These are phyloP conservation scores for Taenioides sp. DNA, from an alignment of 2,797 vertebrate genomes.

Conservation along the genomic window DNA sequence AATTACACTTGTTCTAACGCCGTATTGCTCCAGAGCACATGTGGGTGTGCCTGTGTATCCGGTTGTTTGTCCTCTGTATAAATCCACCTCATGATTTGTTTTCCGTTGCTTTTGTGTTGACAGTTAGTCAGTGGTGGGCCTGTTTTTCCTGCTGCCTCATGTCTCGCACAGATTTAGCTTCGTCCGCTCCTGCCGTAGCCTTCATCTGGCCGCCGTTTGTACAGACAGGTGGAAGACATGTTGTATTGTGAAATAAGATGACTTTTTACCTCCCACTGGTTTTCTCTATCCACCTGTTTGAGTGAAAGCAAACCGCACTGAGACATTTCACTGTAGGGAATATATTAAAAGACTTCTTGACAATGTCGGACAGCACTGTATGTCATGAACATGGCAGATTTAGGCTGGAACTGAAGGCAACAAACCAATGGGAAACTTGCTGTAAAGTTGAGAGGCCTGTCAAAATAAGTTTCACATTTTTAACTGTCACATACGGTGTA, in stretches of 20 bases:
- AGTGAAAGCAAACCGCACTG: conserved; percentile 8
- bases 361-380: not conserved
- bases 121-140: not conserved
- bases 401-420: conserved; percentile 16
- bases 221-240: conserved; percentile 9
- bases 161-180: not conserved
- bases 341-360: conserved; percentile 11
- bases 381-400: conserved; percentile 13
- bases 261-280: conserved; percentile 10
- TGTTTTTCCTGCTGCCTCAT: conserved; percentile 4
- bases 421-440: conserved; percentile 1
- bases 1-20: conserved; percentile 11
- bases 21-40: conserved; percentile 29
- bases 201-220: conserved; percentile 1
- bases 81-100: conserved; percentile 14
- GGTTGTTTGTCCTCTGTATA: conserved; percentile 17
- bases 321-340: not conserved
- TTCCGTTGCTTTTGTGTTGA: conserved; percentile 13
- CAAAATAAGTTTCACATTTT: not conserved
- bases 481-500: not conserved
- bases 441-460: conserved; percentile 2
- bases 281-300: conserved; percentile 8
- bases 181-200: conserved; percentile 1
- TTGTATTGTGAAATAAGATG: not conserved
- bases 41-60: conserved; percentile 47